Evolutionary conservation across 2,797 vertebrate species (phyloP), one percentile per base, ranked within the genome.

Genomic region (Acanthurus lineatus): DNA sequence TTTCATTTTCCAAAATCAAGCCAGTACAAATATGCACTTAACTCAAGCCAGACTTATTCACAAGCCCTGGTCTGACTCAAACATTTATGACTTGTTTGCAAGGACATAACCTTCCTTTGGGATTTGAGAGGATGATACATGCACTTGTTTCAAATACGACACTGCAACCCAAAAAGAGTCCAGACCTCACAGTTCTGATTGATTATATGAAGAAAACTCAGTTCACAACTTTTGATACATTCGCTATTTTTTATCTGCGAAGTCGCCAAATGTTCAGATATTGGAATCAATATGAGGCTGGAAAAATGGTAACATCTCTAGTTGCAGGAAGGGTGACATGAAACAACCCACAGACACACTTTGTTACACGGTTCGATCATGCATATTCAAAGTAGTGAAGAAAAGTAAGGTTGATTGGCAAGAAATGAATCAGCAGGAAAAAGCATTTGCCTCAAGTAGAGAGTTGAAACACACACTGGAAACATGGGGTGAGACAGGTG

Each of bases 151-250:
- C 54, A 10, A 48, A 38, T 44, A 60, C 54, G 59, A 79, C 75
- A 58, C 60, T 51, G 19, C 8, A 49, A 67, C 12, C 58, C 4
- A 0, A 59, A 47, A 62, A 22, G 59, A 19, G 71, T 81, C 68
- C 57, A 15, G 48, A 60, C 35, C 62, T 51, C 53, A 60, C 44
- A 40, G 59, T 47, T 69, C 63, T 69, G 85, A 89, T 64, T 81
- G 79, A 88, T 84, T 69, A 77, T 47, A 57, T 25, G 22, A 44
- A 64, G 48, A 77, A 67, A 45, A 67, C 79, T 57, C 64, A 58
- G 54, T 65, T 28, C 54, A 58, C 59, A 65, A 32, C 59, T 75
- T 70, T 76, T 88, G 86, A 88, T 64, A 81, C n/a, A n/a, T n/a
- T n/a, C n/a, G n/a, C n/a, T n/a, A n/a, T n/a, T n/a, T n/a, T n/a